Evolutionary conservation across 2,113 vertebrate genomes (phyloP), one percentile per base, ranked within the genome.

Genomic region (Daphoenositta chrysoptera): DNA sequence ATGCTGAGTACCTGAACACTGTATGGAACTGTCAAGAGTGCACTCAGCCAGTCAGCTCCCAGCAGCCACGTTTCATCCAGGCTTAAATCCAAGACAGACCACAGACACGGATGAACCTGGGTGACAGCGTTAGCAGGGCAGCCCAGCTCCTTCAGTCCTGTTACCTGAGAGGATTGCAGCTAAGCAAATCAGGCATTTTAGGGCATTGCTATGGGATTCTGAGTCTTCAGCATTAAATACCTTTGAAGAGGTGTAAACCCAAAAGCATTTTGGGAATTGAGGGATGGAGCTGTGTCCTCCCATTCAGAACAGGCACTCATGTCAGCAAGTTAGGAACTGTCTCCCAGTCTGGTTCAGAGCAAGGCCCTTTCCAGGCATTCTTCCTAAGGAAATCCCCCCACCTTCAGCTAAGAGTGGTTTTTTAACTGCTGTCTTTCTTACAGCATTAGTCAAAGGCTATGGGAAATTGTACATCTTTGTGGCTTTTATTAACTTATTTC

Each of bases 361-460:
- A 80, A 94, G 23, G 42, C 31, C n/a, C 30, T 33, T 85, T 72
- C 70, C 64, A 90, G 84, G 33, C 13, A 26, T 35, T 75, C 58
- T 94, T 92, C 87, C 83, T 80, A 94, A 94, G 88, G 93, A 96
- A 97, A 97, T 88, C 86, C 94, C 94, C 96, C 44, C 37, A 91
- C 40, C 88, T 96, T 95, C 90, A 73, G 48, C 30, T 54, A 57
- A 60, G 12, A 75, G 47, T 53, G 23, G 10, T 81, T 88, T 82
- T 89, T 53, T 5, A 35, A 48, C 44, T 23, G 23, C 51, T 93
- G 27, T 79, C 76, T 96, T 80, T 79, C 84, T 93, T 86, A 71
- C 44, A 90, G 50, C 30, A 85, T 94, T 94, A 96, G 93, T 94
- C 91, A 96, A 97, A 94, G 48, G 44, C 81, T 75, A 93, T 95